phyloP scores from a whole-genome alignment of 2,797 vertebrate species.

The Pempheris klunzingeri region DNA sequence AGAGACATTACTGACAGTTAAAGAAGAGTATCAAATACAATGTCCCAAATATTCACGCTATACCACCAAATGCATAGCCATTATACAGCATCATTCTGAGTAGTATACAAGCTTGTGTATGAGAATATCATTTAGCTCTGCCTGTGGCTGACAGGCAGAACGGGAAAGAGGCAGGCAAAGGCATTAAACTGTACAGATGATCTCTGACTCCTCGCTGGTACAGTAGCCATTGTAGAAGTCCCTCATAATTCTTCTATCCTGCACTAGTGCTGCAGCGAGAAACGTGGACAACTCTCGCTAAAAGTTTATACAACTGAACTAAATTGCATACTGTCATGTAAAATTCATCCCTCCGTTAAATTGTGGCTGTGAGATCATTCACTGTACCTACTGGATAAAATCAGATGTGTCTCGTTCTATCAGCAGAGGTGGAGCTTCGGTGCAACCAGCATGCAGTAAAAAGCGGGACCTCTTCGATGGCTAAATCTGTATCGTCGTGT shows the following conservation, averaged over 20 bases:
- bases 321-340: slow-evolving; percentile 56
- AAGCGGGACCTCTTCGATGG: slow-evolving; percentile 54
- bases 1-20: slow-evolving; percentile 66
- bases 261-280: slow-evolving; percentile 37
- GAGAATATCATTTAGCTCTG: slow-evolving; percentile 50
- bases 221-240: slow-evolving; percentile 50
- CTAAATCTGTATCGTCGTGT: slow-evolving; percentile 36
- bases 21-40: slow-evolving; percentile 76
- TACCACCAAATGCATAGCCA: slow-evolving; percentile 77
- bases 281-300: slow-evolving; percentile 26
- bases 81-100: slow-evolving; percentile 73
- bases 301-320: slow-evolving; percentile 40
- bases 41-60: slow-evolving; percentile 72
- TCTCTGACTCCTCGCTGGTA: slow-evolving; percentile 45
- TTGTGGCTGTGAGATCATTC: slow-evolving; percentile 9
- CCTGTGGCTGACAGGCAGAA: slow-evolving; percentile 62
- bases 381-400: neutral
- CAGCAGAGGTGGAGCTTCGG: slow-evolving; percentile 45
- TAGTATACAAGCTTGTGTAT: slow-evolving; percentile 67
- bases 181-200: slow-evolving; percentile 69
- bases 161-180: slow-evolving; percentile 60
- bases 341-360: slow-evolving; percentile 34
- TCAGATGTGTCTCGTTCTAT: slow-evolving; percentile 13
- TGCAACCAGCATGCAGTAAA: slow-evolving; percentile 70
- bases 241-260: slow-evolving; percentile 29